A percentile compares a stretch with the other conserved stretches of the same genome.
Conservation (phyloP, 1,140 invertebrate genomes). For the Leucophenga varia region DNA sequence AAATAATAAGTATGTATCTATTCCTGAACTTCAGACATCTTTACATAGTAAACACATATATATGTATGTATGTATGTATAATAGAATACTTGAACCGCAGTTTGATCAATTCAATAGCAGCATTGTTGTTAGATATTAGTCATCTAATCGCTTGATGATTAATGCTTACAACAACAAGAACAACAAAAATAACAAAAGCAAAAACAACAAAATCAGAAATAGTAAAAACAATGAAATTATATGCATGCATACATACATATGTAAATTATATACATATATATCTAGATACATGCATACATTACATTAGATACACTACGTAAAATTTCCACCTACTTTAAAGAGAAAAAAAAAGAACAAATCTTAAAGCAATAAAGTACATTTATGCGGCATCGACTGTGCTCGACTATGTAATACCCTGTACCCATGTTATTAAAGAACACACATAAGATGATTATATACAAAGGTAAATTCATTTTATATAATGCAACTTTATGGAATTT, state of each 20-base stretch:
- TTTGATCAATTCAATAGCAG: slow-evolving; percentile 1
- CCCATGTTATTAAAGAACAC: too few relatives aligned
- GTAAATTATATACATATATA: too few relatives aligned
- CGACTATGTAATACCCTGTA: too few relatives aligned
- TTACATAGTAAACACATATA: slow-evolving; percentile 33
- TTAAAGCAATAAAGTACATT: too few relatives aligned
- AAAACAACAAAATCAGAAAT: slow-evolving; percentile 21
- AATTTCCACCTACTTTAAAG: too few relatives aligned
- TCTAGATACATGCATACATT: too few relatives aligned
- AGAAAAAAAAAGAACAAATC: too few relatives aligned
- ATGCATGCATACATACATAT: slow-evolving; percentile 12
- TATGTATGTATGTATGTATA: slow-evolving; percentile 8
- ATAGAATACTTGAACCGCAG: slow-evolving; percentile 12
- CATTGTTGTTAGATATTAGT: slow-evolving; percentile 20
- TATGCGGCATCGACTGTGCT: too few relatives aligned
- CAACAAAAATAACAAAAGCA: slow-evolving; percentile 3
- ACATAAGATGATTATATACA: too few relatives aligned
- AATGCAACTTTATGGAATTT: too few relatives aligned
- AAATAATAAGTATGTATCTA: slow-evolving; percentile 12
- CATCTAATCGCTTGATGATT: slow-evolving; percentile 13
- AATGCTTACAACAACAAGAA: slow-evolving; percentile 10
- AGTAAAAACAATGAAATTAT: slow-evolving; percentile 28
- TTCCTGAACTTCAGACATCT: slow-evolving; percentile 3
- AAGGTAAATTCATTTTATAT: too few relatives aligned
- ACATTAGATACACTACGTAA: too few relatives aligned